These are phyloP conservation scores for Gadopsis marmoratus DNA, from an alignment of 2,797 vertebrate genomes.

Conservation along the genomic window DNA sequence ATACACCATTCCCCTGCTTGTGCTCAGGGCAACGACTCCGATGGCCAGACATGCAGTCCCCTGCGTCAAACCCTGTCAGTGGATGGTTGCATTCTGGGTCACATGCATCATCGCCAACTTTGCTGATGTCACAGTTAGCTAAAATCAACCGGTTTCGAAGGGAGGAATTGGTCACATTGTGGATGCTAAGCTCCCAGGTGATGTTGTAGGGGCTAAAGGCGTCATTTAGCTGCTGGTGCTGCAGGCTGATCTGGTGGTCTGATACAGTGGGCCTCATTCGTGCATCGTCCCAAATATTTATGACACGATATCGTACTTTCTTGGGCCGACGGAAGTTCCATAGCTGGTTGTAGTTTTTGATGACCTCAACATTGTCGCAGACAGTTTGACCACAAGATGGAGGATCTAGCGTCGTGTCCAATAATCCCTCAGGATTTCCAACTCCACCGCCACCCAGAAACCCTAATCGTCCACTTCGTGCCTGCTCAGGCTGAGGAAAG, in stretches of 20 bases:
- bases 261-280: slow-evolving; percentile 90
- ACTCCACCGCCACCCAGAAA: slow-evolving; percentile 72
- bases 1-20: slow-evolving; percentile 92
- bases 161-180: slow-evolving; percentile 94
- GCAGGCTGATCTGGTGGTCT: slow-evolving; percentile 93
- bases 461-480: slow-evolving; percentile 81
- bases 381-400: slow-evolving; percentile 96
- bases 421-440: slow-evolving; percentile 82
- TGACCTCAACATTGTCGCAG: slow-evolving; percentile 94
- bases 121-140: slow-evolving; percentile 97
- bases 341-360: slow-evolving; percentile 93
- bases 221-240: slow-evolving; percentile 94
- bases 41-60: slow-evolving; percentile 89
- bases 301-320: slow-evolving; percentile 93
- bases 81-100: slow-evolving; percentile 97
- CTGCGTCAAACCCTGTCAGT: slow-evolving; percentile 93
- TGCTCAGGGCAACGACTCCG: slow-evolving; percentile 85
- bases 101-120: slow-evolving; percentile 92
- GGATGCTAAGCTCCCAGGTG: slow-evolving; percentile 95
- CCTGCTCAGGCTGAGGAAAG: slow-evolving; percentile 86
- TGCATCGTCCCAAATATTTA: slow-evolving; percentile 91
- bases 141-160: slow-evolving; percentile 93
- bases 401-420: slow-evolving; percentile 93
- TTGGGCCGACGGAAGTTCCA: slow-evolving; percentile 91
- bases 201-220: slow-evolving; percentile 96